Percentiles rank a stretch among this genome's conserved stretches.
Evolutionary conservation across 2,797 vertebrate species (phyloP).

Genomic region (Nasua narica): DNA sequence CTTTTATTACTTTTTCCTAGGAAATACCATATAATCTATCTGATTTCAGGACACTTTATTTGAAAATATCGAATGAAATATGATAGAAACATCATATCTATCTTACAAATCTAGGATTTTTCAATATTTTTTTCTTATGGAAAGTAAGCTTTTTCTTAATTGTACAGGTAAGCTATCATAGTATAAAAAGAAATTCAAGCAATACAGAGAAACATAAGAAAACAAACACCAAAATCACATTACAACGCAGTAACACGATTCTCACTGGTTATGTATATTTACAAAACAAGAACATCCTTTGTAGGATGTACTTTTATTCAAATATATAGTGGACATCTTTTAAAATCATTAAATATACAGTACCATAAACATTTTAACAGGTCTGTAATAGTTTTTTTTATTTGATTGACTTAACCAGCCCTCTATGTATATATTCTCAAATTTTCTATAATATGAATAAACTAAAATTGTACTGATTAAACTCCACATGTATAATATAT

Average conservation of each 20-base stretch:
- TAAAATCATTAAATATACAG: not conserved
- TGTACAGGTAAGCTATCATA: not conserved
- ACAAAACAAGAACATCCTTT: not conserved
- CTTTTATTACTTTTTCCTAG: conserved; percentile 24
- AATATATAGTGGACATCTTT: not conserved
- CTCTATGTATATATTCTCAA: not conserved
- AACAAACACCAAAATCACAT: not conserved
- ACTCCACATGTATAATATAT: not conserved
- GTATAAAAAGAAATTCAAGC: not conserved
- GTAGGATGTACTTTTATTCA: not conserved
- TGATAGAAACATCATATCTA: not conserved
- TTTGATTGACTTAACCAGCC: not conserved
- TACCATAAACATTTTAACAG: not conserved
- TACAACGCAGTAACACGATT: not conserved
- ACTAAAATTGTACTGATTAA: not conserved
- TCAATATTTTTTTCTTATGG: not conserved
- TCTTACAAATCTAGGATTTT: not conserved
- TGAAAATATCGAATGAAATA: not conserved
- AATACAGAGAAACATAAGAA: not conserved
- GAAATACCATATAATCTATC: not conserved
- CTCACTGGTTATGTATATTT: not conserved
- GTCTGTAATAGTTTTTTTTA: not conserved
- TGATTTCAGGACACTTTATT: not conserved
- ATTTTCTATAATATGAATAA: not conserved
- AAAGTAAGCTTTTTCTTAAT: not conserved